Evolutionary conservation across 1,140 invertebrate genomes (phyloP).

Genomic region (Drosophila melanica): DNA sequence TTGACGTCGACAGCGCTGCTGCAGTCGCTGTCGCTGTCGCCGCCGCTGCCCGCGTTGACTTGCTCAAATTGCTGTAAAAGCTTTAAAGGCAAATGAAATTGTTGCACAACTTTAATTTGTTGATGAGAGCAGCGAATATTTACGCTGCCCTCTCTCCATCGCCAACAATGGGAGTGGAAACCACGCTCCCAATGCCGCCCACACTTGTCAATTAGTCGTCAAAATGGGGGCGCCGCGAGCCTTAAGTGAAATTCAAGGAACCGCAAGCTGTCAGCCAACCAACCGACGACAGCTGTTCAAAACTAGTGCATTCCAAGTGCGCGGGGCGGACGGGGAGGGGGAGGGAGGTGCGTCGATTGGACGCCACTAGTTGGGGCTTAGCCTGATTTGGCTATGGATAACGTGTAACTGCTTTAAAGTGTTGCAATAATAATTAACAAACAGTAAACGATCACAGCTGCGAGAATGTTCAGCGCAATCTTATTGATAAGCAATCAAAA

Average conservation of each 20-base stretch:
- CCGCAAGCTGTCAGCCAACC: constrained; percentile 28
- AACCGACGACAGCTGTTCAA: constrained; percentile 37
- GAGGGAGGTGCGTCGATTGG: constrained; percentile 11
- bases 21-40: neutral
- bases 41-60: constrained; percentile 2
- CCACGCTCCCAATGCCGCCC: neutral
- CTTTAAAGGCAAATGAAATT: constrained; percentile 64
- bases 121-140: constrained; percentile 19
- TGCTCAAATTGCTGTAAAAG: constrained; percentile 59
- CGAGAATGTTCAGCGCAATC: no score
- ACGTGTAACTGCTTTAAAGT: no score
- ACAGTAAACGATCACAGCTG: no score
- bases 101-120: constrained; percentile 70
- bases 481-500: no score
- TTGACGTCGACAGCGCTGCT: constrained; percentile 5
- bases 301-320: constrained; percentile 28
- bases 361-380: constrained; percentile 10
- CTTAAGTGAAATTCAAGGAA: constrained; percentile 40
- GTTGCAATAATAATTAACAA: no score
- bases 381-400: no score
- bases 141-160: neutral
- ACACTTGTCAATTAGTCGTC: constrained; percentile 72
- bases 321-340: neutral
- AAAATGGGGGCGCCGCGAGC: constrained; percentile 4
- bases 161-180: no score